Evolutionary conservation across 2,888 invertebrate species (phyloP).

Genomic region (Electrophaes corylata): DNA sequence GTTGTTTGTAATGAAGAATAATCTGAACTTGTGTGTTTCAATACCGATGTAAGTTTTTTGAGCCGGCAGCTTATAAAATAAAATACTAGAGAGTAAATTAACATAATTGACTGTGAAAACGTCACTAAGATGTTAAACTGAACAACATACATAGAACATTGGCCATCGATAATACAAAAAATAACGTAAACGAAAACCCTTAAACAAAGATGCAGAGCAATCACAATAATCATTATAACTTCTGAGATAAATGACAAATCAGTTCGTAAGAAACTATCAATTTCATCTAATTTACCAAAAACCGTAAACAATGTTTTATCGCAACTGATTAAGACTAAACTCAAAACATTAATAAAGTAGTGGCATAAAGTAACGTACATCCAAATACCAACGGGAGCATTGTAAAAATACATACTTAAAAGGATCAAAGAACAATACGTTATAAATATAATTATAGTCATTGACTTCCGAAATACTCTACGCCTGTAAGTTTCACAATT

Average conservation of each 20-base stretch:
- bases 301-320: neutral
- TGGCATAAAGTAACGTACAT: neutral
- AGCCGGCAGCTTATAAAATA: slow-evolving; percentile 13
- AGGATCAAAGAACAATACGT: neutral
- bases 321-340: neutral
- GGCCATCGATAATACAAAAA: neutral
- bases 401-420: neutral
- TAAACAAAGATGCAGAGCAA: neutral
- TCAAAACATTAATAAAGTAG: neutral
- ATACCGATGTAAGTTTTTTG: neutral
- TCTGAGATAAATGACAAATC: neutral
- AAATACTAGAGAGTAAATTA: slow-evolving; percentile 10
- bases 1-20: neutral
- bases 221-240: neutral
- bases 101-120: neutral
- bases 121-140: neutral
- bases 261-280: neutral
- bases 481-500: neutral
- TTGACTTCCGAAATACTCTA: neutral
- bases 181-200: neutral
- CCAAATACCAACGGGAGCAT: neutral
- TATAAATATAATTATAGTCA: neutral
- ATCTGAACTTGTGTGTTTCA: neutral
- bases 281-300: neutral
- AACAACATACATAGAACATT: neutral